Conservation (phyloP, 2,113 vertebrate species). For the Chionis minor region DNA sequence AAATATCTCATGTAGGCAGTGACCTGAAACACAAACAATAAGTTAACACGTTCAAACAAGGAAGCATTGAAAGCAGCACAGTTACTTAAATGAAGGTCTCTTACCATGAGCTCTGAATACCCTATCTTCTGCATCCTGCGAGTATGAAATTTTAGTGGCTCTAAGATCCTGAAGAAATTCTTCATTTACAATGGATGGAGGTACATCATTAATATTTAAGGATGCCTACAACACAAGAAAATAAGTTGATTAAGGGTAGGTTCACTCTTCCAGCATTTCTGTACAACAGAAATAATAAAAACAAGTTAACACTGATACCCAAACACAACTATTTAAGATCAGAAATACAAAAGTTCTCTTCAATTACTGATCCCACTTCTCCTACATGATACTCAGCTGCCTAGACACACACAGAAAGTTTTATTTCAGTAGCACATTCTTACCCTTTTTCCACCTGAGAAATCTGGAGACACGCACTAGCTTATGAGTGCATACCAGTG, state of each 20-base stretch:
- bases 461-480: not conserved
- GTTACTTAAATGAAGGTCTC: not conserved
- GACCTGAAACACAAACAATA: slow-evolving; percentile 80
- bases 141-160: slow-evolving; percentile 85
- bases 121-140: slow-evolving; percentile 90
- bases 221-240: slow-evolving; percentile 78
- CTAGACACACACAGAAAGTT: not conserved
- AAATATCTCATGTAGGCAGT: slow-evolving; percentile 97
- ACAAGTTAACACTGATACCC: not conserved
- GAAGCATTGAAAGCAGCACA: not conserved
- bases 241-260: not conserved
- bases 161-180: slow-evolving; percentile 90
- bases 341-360: not conserved
- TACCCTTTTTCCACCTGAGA: not conserved
- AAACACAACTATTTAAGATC: not conserved
- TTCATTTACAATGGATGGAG: slow-evolving; percentile 86
- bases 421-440: not conserved
- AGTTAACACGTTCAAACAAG: slow-evolving; percentile 30
- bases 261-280: not conserved
- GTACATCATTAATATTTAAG: slow-evolving; percentile 84
- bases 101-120: slow-evolving; percentile 94
- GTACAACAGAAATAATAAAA: not conserved
- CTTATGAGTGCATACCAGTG: not conserved
- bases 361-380: not conserved
- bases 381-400: not conserved